A percentile compares a stretch with the other conserved stretches of the same genome.
phyloP scores from a whole-genome alignment of 1,140 invertebrate species.

The Drosophila bocki region DNA sequence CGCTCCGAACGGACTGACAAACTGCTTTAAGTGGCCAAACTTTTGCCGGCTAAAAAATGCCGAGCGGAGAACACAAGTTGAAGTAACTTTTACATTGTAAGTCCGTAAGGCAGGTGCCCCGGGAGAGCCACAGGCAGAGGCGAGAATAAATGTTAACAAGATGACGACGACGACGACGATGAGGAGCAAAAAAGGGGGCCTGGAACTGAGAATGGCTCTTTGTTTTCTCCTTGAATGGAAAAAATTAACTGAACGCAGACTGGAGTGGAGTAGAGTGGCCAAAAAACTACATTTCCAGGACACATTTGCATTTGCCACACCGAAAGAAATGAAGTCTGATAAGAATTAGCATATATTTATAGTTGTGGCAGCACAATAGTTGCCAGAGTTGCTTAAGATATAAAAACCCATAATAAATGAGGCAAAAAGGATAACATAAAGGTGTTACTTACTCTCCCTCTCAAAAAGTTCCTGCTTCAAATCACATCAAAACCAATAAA shows the following conservation, averaged over 20 bases:
- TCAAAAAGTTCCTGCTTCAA: neutral
- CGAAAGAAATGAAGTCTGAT: neutral
- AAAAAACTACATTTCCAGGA: constrained; percentile 2
- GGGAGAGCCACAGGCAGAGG: constrained; percentile 16
- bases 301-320: constrained; percentile 11
- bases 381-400: too few relatives aligned
- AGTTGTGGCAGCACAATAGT: too few relatives aligned
- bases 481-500: neutral
- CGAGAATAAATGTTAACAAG: constrained; percentile 80
- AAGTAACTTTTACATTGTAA: constrained; percentile 68
- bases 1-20: constrained; percentile 61
- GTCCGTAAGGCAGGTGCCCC: constrained; percentile 46
- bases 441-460: neutral
- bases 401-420: neutral
- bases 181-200: constrained; percentile 14
- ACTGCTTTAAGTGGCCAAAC: constrained; percentile 64
- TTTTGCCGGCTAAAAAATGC: constrained; percentile 46
- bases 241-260: constrained; percentile 42
- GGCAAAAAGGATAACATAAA: neutral
- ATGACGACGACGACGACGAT: constrained; percentile 30
- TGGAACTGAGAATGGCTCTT: constrained; percentile 22
- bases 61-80: constrained; percentile 47
- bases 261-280: neutral
- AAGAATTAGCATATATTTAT: neutral
- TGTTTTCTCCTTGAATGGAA: constrained; percentile 41